These are phyloP conservation scores for Silurus aristotelis DNA, from an alignment of 2,797 vertebrate species.

Conservation along the genomic window DNA sequence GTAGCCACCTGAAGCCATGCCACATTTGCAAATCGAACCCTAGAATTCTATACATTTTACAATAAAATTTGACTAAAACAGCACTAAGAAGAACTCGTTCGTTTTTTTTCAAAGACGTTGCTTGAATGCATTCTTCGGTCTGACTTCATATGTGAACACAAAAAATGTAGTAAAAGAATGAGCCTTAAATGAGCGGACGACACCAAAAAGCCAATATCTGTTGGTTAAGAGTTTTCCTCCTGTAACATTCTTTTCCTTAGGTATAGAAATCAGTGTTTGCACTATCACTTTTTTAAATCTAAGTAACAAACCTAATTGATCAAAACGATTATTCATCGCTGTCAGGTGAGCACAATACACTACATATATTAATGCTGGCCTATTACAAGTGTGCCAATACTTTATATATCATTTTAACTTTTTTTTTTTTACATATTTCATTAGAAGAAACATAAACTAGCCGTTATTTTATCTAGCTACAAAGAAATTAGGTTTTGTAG, in stretches of 20 bases:
- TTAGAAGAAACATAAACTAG: slow-evolving; percentile 11
- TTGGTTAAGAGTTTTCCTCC: neutral
- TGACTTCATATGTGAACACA: neutral
- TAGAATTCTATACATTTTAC: too few relatives aligned
- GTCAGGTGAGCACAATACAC: slow-evolving; percentile 27
- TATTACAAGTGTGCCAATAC: neutral
- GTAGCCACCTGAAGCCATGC: neutral
- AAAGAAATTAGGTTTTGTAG: neutral
- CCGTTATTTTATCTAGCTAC: slow-evolving; percentile 7
- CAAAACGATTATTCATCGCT: slow-evolving; percentile 13
- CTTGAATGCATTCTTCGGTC: neutral
- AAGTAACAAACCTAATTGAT: slow-evolving; percentile 13
- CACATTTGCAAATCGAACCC: neutral
- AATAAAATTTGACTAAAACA: too few relatives aligned
- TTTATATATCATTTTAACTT: neutral
- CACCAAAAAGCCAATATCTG: slow-evolving; percentile 14
- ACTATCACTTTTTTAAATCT: neutral
- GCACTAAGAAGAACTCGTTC: neutral
- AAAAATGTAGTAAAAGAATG: neutral
- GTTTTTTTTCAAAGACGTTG: too few relatives aligned
- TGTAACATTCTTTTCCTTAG: neutral
- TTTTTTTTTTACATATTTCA: neutral
- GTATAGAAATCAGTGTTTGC: neutral
- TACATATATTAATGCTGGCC: slow-evolving; percentile 7
- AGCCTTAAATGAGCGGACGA: neutral